Evolutionary conservation across 2,797 vertebrate species (phyloP), one percentile per base, ranked within the genome.

Genomic region (Pygocentrus nattereri): DNA sequence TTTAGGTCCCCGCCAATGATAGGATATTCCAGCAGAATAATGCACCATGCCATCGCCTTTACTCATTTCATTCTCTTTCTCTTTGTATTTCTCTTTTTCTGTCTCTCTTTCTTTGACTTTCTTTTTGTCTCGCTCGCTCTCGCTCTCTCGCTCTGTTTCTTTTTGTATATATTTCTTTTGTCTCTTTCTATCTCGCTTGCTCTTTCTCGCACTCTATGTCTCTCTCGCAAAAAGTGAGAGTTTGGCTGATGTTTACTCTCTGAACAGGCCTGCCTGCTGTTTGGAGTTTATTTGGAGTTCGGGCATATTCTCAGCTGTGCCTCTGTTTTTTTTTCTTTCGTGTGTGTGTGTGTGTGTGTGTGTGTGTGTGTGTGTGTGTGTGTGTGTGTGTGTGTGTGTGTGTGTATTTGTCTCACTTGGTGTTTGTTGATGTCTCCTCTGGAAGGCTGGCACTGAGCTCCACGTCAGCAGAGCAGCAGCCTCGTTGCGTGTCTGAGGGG

Each of bases 381-480:
- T 61, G 4, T n/a, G n/a, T n/a, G n/a, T n/a, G n/a, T n/a, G n/a
- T n/a, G n/a, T n/a, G n/a, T n/a, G n/a, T n/a, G n/a, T 38, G 38
- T 38, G 38, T 0, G 54, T 75, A 65, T 78, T 85, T 77, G 85
- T 83, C 78, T 86, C 89, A 85, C 88, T 91, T 89, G 88, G 85
- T 85, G 80, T 82, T 89, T 80, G 62, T 90, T 83, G 89, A 86
- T 86, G 90, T 88, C 92, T 89, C 92, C 93, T 88, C 89, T 90
- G 88, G 83, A 93, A 92, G 88, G 92, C 91, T 93, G 94, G 93
- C 90, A 89, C 90, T 89, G 78, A 80, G 30, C 72, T 92, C 92
- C 94, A 94, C 93, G 91, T 95, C 93, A 92, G 93, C 93, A 85
- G 86, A 93, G 89, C 89, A 88, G 84, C 80, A 82, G 73, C 74